Conservation (phyloP, 2,113 vertebrate genomes). For the Penelope pileata region DNA sequence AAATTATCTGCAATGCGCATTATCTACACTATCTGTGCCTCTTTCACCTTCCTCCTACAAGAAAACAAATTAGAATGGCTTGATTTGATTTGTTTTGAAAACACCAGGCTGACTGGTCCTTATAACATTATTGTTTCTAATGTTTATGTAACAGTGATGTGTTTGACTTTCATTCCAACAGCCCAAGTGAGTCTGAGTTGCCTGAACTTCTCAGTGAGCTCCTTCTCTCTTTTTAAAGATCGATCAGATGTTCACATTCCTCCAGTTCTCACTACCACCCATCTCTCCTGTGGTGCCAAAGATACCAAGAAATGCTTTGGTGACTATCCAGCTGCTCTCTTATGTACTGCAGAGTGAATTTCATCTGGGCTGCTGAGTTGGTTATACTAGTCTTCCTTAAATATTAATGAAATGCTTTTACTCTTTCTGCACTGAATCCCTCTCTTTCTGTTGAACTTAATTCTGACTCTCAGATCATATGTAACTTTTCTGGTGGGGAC, state of each 20-base stretch:
- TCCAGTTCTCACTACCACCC: not conserved
- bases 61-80: not conserved
- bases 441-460: not conserved
- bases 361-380: not conserved
- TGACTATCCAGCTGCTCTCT: not conserved
- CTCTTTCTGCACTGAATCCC: not conserved
- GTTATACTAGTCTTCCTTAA: not conserved
- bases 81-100: conserved; percentile 34
- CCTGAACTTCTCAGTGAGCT: not conserved
- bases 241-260: not conserved
- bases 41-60: not conserved
- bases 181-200: not conserved
- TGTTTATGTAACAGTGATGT: not conserved
- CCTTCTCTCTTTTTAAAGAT: not conserved
- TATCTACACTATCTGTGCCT: not conserved
- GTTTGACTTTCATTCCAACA: not conserved
- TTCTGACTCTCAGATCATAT: not conserved
- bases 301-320: not conserved
- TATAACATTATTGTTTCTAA: not conserved
- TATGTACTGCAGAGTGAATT: not conserved
- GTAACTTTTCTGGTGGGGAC: not conserved
- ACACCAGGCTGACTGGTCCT: not conserved
- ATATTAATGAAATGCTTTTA: not conserved
- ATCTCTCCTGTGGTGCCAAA: not conserved
- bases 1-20: not conserved